Evolutionary conservation across 2,888 invertebrate species (phyloP).

Genomic region (Parochlus steinenii): DNA sequence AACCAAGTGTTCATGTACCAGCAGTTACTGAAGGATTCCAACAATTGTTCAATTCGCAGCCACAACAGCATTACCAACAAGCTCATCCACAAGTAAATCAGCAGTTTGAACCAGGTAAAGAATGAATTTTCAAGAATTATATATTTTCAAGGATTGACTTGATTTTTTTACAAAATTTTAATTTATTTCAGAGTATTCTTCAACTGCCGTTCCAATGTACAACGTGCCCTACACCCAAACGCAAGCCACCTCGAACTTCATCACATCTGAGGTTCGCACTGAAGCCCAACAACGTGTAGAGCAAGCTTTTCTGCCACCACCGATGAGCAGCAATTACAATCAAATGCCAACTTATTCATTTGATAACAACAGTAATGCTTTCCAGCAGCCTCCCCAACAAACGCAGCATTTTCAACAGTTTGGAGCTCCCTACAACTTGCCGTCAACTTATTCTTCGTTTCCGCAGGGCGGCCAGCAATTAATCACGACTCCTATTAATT

Average conservation of each 20-base stretch:
- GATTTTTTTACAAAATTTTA: neutral
- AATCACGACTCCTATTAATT: constrained; percentile 50
- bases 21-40: neutral
- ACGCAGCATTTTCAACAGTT: constrained; percentile 15
- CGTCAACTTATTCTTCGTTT: constrained; percentile 23
- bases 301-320: constrained; percentile 1
- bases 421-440: constrained; percentile 28
- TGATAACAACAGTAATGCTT: constrained; percentile 29
- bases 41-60: too few species aligned
- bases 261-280: constrained; percentile 4
- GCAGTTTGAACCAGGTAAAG: constrained; percentile 6
- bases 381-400: constrained; percentile 33
- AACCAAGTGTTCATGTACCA: neutral
- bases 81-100: constrained; percentile 2
- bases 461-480: constrained; percentile 28
- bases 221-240: neutral
- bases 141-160: neutral
- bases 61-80: neutral
- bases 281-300: neutral
- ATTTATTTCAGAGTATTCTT: neutral
- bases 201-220: constrained; percentile 32
- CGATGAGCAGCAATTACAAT: neutral
- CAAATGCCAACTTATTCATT: too few species aligned
- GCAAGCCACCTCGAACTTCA: constrained; percentile 1
- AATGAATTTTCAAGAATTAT: neutral